Percentiles rank a stretch among this genome's conserved stretches.
These are phyloP conservation scores for Neoitamus cyanurus DNA, from an alignment of 2,888 invertebrate genomes.

Conservation along the genomic window DNA sequence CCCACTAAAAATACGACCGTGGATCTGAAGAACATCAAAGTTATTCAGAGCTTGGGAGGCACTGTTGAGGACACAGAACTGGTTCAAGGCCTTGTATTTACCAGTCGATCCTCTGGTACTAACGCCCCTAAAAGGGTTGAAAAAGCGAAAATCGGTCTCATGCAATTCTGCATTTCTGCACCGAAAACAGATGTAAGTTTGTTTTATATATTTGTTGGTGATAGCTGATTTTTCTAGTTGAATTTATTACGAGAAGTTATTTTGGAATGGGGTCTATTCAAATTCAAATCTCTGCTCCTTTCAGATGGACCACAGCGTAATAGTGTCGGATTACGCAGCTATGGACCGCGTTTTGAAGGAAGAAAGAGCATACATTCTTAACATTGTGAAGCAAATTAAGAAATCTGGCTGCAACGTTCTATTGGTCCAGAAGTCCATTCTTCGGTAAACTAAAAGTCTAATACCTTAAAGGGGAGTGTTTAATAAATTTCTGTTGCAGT, in stretches of 20 bases:
- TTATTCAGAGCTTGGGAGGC: conserved; percentile 96
- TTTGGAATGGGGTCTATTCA: not conserved
- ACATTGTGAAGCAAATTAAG: conserved; percentile 98
- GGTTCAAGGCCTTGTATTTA: conserved; percentile 94
- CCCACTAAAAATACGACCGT: conserved; percentile 78
- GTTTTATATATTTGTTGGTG: not conserved
- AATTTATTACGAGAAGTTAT: no score
- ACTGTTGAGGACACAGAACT: conserved; percentile 98
- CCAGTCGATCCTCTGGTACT: conserved; percentile 86
- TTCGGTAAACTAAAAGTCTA: conserved; percentile 71
- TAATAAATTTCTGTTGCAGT: conserved; percentile 66
- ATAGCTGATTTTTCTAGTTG: no score
- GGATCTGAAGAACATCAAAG: conserved; percentile 94
- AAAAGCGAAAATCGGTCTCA: conserved; percentile 97
- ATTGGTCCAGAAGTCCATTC: conserved; percentile 84
- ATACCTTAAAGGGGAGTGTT: conserved; percentile 39
- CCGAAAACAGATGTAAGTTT: conserved; percentile 95
- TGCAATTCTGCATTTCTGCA: conserved; percentile 99
- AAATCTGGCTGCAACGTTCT: conserved; percentile 98
- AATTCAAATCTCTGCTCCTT: conserved; percentile 52
- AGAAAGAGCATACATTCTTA: conserved; percentile 96
- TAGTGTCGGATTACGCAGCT: conserved; percentile 98
- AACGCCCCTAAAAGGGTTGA: conserved; percentile 94
- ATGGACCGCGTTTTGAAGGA: conserved; percentile 99
- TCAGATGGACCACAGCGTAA: conserved; percentile 93